phyloP scores from a whole-genome alignment of 2,888 invertebrate species.

The Acrobasis suavella region DNA sequence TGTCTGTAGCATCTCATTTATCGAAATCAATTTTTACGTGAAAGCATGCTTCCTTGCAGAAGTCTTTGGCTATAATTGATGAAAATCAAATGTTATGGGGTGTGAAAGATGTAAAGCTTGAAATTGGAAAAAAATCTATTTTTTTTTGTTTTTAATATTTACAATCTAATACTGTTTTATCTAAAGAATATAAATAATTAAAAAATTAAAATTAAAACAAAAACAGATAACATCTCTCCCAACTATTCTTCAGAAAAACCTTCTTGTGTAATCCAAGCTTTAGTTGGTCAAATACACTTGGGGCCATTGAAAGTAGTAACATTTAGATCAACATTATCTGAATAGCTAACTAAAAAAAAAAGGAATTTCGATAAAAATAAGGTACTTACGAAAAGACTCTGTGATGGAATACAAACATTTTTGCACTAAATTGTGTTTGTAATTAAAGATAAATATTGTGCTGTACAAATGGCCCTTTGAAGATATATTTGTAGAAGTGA shows the following conservation, averaged over 20 bases:
- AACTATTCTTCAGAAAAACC: constrained; percentile 3
- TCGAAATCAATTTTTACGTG: no score
- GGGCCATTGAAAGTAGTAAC: constrained; percentile 15
- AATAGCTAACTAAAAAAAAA: constrained; percentile 1
- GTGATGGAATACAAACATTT: neutral
- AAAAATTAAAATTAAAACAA: neutral
- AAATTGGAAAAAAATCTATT: no score
- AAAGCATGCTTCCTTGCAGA: no score
- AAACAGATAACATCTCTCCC: neutral
- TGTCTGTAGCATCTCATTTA: no score
- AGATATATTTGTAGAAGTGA: neutral
- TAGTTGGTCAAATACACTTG: constrained; percentile 23
- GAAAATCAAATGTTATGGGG: no score
- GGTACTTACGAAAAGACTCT: neutral
- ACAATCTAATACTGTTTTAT: no score
- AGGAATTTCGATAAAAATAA: constrained; percentile 3
- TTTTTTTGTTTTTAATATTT: no score
- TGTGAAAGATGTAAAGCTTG: no score
- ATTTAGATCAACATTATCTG: constrained; percentile 13
- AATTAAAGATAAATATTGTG: neutral
- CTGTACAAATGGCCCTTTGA: neutral
- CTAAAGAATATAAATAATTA: no score
- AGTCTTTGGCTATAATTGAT: no score
- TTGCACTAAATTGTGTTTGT: neutral
- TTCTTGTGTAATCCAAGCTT: constrained; percentile 14